phyloP scores from a whole-genome alignment of 2,797 vertebrate species.

The Phylloscopus collybita region DNA sequence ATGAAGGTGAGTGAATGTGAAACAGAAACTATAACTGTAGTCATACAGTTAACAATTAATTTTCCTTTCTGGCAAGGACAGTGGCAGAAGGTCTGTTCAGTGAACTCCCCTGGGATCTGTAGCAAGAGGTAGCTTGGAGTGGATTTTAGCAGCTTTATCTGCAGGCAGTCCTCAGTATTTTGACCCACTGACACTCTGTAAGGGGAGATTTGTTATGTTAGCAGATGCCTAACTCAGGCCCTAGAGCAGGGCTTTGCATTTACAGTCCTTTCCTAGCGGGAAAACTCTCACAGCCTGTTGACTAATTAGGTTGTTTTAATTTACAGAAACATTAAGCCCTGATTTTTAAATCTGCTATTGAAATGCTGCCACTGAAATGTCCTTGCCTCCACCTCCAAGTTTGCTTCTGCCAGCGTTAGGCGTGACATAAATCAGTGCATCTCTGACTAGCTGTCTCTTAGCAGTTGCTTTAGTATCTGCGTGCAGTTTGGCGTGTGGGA shows the following conservation, averaged over 20 bases:
- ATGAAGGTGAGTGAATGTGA: background rate
- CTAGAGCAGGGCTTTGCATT: background rate
- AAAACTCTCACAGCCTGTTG: background rate
- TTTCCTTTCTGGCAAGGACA: slow-evolving; percentile 4
- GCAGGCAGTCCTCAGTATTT: background rate
- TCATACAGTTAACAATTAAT: background rate
- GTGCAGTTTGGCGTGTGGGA: background rate
- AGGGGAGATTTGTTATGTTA: background rate
- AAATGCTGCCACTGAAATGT: background rate
- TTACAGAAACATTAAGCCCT: background rate
- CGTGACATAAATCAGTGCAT: background rate
- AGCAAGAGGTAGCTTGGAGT: background rate
- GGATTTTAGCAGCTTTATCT: background rate
- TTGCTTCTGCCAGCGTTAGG: background rate
- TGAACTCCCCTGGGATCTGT: background rate
- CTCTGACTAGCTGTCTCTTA: background rate
- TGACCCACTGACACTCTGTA: background rate
- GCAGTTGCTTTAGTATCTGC: background rate
- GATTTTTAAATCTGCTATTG: background rate
- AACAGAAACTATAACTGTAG: background rate
- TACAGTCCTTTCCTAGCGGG: background rate
- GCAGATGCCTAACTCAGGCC: background rate
- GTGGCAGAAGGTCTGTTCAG: background rate
- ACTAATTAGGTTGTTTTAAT: slow-evolving; percentile 6
- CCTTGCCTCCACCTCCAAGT: slow-evolving; percentile 1